Conservation (phyloP, 1,140 invertebrate genomes). For the Sitodiplosis mosellana region DNA sequence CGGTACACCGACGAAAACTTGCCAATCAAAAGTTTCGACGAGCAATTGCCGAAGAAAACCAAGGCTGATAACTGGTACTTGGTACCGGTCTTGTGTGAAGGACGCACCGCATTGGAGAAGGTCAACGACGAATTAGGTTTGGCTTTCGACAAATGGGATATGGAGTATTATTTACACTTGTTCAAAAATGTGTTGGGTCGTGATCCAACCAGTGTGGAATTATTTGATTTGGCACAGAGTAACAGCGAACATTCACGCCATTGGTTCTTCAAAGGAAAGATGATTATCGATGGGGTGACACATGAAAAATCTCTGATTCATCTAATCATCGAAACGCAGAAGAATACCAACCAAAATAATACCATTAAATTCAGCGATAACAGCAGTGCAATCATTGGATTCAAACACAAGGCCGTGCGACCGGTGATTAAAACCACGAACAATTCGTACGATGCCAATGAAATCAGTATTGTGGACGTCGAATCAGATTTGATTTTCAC, state of each 20-base stretch:
- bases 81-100: slow-evolving; percentile 61
- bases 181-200: slow-evolving; percentile 65
- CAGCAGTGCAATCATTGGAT: slow-evolving; percentile 87
- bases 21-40: slow-evolving; percentile 49
- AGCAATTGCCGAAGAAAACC: slow-evolving; percentile 37
- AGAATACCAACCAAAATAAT: slow-evolving; percentile 75
- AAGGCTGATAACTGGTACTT: slow-evolving; percentile 48
- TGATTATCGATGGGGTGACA: slow-evolving; percentile 67
- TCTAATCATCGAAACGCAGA: slow-evolving; percentile 84
- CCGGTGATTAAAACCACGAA: slow-evolving; percentile 34
- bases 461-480: slow-evolving; percentile 33
- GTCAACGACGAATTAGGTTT: slow-evolving; percentile 70
- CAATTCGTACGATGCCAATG: slow-evolving; percentile 37
- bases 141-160: slow-evolving; percentile 75
- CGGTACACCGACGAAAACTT: slow-evolving; percentile 45
- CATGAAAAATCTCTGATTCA: slow-evolving; percentile 69
- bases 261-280: slow-evolving; percentile 84
- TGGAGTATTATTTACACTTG: slow-evolving; percentile 68
- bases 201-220: slow-evolving; percentile 94
- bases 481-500: slow-evolving; percentile 93
- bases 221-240: slow-evolving; percentile 96
- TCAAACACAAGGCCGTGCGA: slow-evolving; percentile 40
- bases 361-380: slow-evolving; percentile 97
- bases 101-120: slow-evolving; percentile 58
- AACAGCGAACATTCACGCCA: slow-evolving; percentile 89